phyloP scores from a whole-genome alignment of 92 coral and sea anemone species.

The Parazoanthus atlanticus region DNA sequence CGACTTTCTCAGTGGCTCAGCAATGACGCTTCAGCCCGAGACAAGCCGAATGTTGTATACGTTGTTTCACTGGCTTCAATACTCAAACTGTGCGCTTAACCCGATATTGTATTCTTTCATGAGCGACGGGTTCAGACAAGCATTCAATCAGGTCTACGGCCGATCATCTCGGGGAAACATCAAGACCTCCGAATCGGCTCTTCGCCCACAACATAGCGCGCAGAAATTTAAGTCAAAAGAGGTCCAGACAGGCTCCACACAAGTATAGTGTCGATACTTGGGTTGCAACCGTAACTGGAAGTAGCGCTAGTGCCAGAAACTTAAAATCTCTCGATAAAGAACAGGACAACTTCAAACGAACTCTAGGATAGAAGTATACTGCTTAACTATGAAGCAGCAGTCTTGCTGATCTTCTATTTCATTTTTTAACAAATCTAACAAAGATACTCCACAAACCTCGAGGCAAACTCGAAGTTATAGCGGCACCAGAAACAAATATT shows the following conservation, averaged over 20 bases:
- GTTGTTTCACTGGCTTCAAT: conserved; percentile 53
- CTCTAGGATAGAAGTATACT: not conserved
- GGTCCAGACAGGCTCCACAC: not conserved
- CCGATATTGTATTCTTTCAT: conserved; percentile 80
- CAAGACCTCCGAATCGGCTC: not conserved
- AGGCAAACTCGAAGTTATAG: too few species aligned
- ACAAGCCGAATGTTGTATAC: conserved; percentile 46
- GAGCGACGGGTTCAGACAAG: conserved; percentile 83
- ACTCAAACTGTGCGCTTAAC: conserved; percentile 80
- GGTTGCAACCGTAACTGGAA: not conserved
- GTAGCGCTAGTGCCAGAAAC: not conserved
- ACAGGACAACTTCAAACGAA: not conserved
- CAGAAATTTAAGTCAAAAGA: not conserved
- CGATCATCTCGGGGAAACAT: not conserved
- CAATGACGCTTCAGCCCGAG: not conserved
- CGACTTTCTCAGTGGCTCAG: conserved; percentile 6
- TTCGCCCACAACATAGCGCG: not conserved
- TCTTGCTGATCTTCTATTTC: not conserved
- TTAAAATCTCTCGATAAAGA: not conserved
- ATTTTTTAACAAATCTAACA: too few species aligned
- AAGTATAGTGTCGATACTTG: too few species aligned
- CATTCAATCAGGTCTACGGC: conserved; percentile 34
- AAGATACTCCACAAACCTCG: too few species aligned
- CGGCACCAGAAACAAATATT: too few species aligned
- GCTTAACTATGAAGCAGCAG: not conserved